phyloP scores from a whole-genome alignment of 2,888 invertebrate genomes.

The Auanema freiburgensis region DNA sequence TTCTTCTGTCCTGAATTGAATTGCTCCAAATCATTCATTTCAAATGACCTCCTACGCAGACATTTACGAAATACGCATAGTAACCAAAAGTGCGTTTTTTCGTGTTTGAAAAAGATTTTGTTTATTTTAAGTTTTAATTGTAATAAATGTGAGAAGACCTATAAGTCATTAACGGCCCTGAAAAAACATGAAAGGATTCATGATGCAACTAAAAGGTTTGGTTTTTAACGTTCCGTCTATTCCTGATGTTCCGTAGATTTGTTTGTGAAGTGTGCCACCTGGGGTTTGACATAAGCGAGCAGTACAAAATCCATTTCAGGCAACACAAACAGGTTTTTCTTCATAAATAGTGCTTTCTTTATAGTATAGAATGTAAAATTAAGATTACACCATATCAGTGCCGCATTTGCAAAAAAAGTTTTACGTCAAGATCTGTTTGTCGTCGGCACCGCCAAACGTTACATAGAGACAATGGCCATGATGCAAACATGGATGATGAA shows the following conservation, averaged over 20 bases:
- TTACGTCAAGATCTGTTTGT: conserved; percentile 30
- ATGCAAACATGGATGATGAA: background rate
- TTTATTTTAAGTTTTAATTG: conserved; percentile 19
- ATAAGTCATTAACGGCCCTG: conserved; percentile 26
- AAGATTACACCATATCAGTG: conserved; percentile 37
- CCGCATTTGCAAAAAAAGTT: conserved; percentile 29
- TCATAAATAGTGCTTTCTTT: conserved; percentile 7
- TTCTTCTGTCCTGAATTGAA: conserved; percentile 8
- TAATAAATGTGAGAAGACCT: conserved; percentile 24
- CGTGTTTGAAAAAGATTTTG: background rate
- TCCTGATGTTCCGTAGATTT: conserved; percentile 32
- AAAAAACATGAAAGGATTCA: conserved; percentile 26
- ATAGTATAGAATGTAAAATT: conserved; percentile 11
- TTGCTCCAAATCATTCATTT: conserved; percentile 24
- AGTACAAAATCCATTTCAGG: conserved; percentile 28
- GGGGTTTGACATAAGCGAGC: conserved; percentile 32
- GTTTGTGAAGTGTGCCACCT: conserved; percentile 27
- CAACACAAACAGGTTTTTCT: conserved; percentile 6
- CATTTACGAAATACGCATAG: conserved; percentile 26
- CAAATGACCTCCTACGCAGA: conserved; percentile 22
- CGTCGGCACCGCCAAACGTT: conserved; percentile 21
- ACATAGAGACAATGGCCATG: background rate
- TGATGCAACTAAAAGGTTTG: conserved; percentile 18
- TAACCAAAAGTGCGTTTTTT: conserved; percentile 1
- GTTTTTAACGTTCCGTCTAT: background rate